Conservation (phyloP, 2,797 vertebrate genomes). For the Enteromius radiatus region DNA sequence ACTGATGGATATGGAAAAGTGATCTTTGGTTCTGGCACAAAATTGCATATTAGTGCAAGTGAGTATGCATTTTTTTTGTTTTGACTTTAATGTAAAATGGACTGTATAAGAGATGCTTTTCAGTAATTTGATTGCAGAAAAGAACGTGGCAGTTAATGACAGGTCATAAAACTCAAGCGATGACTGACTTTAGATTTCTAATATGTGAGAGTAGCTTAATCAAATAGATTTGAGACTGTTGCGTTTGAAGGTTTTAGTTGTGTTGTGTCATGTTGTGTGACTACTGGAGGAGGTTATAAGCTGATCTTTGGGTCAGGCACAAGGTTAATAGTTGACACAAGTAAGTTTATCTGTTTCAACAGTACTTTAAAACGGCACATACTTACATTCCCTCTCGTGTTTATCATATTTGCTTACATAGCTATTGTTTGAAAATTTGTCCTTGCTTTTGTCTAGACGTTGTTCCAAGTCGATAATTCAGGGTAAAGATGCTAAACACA, state of each 20-base stretch:
- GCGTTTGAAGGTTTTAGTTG: slow-evolving; percentile 46
- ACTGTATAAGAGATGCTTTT: not conserved
- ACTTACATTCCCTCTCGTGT: not conserved
- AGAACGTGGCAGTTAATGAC: not conserved
- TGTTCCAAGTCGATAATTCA: not conserved
- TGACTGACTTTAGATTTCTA: no score
- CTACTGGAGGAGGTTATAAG: slow-evolving; percentile 34
- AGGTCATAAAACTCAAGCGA: not conserved
- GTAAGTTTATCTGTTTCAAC: slow-evolving; percentile 56
- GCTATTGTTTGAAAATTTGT: not conserved
- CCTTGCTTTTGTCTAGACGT: not conserved
- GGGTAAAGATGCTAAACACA: not conserved
- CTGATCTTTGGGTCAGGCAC: slow-evolving; percentile 60
- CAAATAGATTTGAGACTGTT: not conserved
- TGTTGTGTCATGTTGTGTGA: slow-evolving; percentile 59
- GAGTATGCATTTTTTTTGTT: slow-evolving; percentile 9
- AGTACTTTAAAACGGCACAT: not conserved
- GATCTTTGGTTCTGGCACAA: slow-evolving; percentile 53
- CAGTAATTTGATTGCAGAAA: not conserved
- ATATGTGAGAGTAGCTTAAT: not conserved
- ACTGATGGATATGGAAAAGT: slow-evolving; percentile 34
- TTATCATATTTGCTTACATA: not conserved
- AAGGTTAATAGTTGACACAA: slow-evolving; percentile 48
- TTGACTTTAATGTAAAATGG: not conserved
- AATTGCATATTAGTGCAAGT: slow-evolving; percentile 49